A percentile compares a stretch with the other conserved stretches of the same genome.
These are phyloP conservation scores for sheep (Ovis aries) DNA, from an alignment of 2,113 vertebrate genomes.

Conservation along the genomic window ARS-UI_Ramb_v3.0 NC_056054.1:23751001-23751500, in stretches of 20 bases:
- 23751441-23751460: neutral
- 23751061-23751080: conserved; percentile 63
- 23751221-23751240: neutral
- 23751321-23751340: neutral
- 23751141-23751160: conserved; percentile 15
- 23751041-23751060: conserved; percentile 60
- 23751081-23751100: conserved; percentile 59
- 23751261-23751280: neutral
- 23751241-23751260: neutral
- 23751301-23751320: neutral
- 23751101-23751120: conserved; percentile 56
- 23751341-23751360: neutral
- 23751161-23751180: conserved; percentile 1
- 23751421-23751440: neutral
- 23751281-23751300: neutral
- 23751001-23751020: conserved; percentile 63
- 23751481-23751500: neutral
- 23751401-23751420: neutral
- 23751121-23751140: conserved; percentile 33
- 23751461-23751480: neutral
- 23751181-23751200: neutral
- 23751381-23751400: neutral
- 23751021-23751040: conserved; percentile 64
- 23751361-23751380: neutral
- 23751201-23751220: neutral